Base-by-base conservation (phyloP, 2,888 invertebrate genomes). In the Mystacides longicornis region DNA sequence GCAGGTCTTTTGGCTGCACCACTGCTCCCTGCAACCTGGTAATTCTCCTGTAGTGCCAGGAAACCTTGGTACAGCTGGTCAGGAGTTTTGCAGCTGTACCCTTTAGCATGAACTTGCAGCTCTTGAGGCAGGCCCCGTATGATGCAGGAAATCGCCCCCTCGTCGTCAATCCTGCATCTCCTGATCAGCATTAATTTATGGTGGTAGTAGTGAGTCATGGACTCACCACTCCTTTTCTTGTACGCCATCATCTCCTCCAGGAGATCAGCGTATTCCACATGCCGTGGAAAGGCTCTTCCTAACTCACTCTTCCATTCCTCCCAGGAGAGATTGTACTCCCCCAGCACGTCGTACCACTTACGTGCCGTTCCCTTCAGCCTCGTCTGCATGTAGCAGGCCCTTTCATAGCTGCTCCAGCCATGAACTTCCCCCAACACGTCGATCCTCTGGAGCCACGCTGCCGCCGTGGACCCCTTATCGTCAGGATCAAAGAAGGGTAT, bases 171-270 rank as follows among this genome's bases (percentile, higher is more conserved):
- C n/a, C n/a, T n/a, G n/a, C n/a, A n/a, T n/a, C n/a, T n/a, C n/a
- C n/a, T n/a, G n/a, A n/a, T n/a, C n/a, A n/a, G n/a, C n/a, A n/a
- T n/a, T n/a, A n/a, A 60, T 64, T 19, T 66, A 49, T 4, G 64
- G 52, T 49, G 66, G 63, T 55, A 67, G 47, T 67, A 68, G 43
- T 64, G 64, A 1, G 65, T 65, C 66, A 67, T 67, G 3, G 62
- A 62, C 52, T 63, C 66, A 4, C 45, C 48, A 3, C 63, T 60
- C 11, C 5, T 23, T 51, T 67, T 67, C 11, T 20, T 62, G 33
- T 65, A 57, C 2, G 53, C 49, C 7, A 66, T 54, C 63, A 67
- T 64, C 18, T 59, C 61, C 55, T 67, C 66, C n/a, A 67, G 55
- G 1, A 53, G 42, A 21, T 64, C 63, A 1, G 64, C 66, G 48